Base-by-base conservation (phyloP, 2,888 invertebrate species). In the Drosophila ochracea region DNA sequence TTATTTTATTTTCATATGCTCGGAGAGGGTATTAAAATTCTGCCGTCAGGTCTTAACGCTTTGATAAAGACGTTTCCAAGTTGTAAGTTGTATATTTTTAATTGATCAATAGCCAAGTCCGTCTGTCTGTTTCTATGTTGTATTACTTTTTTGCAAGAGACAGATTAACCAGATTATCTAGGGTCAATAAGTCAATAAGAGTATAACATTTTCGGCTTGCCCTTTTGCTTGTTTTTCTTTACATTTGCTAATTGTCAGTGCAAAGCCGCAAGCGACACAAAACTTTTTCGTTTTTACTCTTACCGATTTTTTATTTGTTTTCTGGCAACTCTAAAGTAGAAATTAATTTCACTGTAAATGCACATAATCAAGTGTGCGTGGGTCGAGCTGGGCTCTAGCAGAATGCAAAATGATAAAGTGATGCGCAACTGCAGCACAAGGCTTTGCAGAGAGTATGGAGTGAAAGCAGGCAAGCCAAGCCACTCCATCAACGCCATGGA, bases 331-430 rank as follows among this genome's bases (percentile, higher is more conserved):
- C 60, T 69, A 82, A 87, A 87, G 85, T 89, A 80, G 72, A 89
- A 89, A 87, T 89, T 85, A 87, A 86, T 89, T 87, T 82, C 76
- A 82, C 82, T 89, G 85, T 80, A 88, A 86, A 90, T 90, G 88
- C 80, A 83, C 88, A 89, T 86, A 88, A 90, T 88, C 80, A 86
- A 82, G 78, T 76, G 79, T 76, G 82, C 66, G 80, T 68, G 66
- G 62, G 31, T 35, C 35, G 63, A 52, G 43, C 52, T 31, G 37
- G 58, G 57, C 10, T 10, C n/a, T 21, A 39, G 7, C 39, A 21
- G 67, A 67, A 53, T 54, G 55, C 68, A 37, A 49, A 52, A 63
- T 70, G 79, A 68, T 76, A 31, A 59, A 57, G 52, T 25, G 60
- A 47, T 55, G 55, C 37, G 28, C 69, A 28, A 68, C 33, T 58